Base-by-base conservation (phyloP, 2,797 vertebrate species). In the Microcaecilia unicolor region DNA sequence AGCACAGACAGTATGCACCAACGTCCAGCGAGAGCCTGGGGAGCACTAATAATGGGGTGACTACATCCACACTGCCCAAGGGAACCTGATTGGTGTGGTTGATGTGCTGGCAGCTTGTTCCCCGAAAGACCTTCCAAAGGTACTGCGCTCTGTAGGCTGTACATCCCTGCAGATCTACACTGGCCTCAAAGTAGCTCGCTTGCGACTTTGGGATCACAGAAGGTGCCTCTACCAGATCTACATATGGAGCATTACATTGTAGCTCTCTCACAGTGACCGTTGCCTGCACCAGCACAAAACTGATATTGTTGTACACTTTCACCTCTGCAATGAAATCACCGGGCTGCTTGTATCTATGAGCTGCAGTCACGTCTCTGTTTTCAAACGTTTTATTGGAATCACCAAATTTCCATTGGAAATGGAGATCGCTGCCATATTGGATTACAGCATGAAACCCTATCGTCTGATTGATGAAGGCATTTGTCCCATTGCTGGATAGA, bases 351-450 rank as follows among this genome's bases (percentile, higher is more conserved):
- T 74, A 89, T 3, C 39, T 68, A 37, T 88, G 63, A 45, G 15
- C 48, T 23, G 66, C 47, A 12, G 20, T 36, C 28, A 25, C 45
- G n/a, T 43, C 48, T 25, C 61, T 23, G 26, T 64, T 68, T 13
- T 31, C 13, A 8, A 57, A 6, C 7, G 21, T 23, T 42, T 11
- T 25, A 6, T 64, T 41, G 5, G 62, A 52, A 20, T 83, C 76
- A 25, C 74, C 79, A 52, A 87, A 87, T 39, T 67, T 56, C 87
- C 87, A 89, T 3, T 48, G 21, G 34, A 68, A 83, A 22, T 10
- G 55, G 8, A 82, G 34, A 29, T 80, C 60, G 29, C 65, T 83
- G 2, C 77, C 78, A 40, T 43, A 55, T 18, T 42, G 38, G 6
- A 37, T 40, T 2, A 21, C 23, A 6, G 66, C 71, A 12, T 41